A percentile compares a stretch with the other conserved stretches of the same genome.
Evolutionary conservation across 2,113 vertebrate genomes (phyloP).

Genomic region (Erythrolamprus reginae): DNA sequence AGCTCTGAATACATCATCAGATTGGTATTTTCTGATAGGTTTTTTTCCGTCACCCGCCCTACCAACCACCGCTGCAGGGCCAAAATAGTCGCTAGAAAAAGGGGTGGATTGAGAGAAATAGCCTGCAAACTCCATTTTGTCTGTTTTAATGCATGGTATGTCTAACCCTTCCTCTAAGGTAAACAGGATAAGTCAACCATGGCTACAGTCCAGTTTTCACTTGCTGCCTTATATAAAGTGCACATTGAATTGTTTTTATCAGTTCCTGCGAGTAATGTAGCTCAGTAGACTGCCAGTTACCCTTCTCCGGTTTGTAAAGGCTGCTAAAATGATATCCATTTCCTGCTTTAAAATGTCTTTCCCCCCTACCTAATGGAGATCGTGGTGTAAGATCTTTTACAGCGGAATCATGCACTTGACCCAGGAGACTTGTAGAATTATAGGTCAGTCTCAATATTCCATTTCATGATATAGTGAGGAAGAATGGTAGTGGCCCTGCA

Average conservation of each 20-base stretch:
- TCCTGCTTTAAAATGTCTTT: not conserved
- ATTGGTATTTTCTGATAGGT: not conserved
- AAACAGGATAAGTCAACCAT: not conserved
- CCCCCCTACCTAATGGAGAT: not conserved
- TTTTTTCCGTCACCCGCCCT: not conserved
- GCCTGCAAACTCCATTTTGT: not conserved
- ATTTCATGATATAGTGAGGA: not conserved
- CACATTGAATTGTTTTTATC: not conserved
- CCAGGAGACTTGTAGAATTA: not conserved
- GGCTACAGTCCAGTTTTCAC: not conserved
- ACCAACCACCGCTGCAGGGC: not conserved
- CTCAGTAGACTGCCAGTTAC: not conserved
- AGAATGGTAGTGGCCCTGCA: not conserved
- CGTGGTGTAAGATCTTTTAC: not conserved
- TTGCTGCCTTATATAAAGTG: constrained; percentile 5
- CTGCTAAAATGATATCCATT: not conserved
- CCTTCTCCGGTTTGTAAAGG: not conserved
- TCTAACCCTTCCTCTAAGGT: not conserved
- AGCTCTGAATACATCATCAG: not conserved
- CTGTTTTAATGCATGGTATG: not conserved
- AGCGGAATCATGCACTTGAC: not conserved
- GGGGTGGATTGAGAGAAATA: not conserved
- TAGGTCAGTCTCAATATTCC: not conserved
- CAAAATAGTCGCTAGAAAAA: not conserved
- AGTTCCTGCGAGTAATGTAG: not conserved